Conservation (phyloP, 2,888 invertebrate genomes). For the Crematogaster levior region DNA sequence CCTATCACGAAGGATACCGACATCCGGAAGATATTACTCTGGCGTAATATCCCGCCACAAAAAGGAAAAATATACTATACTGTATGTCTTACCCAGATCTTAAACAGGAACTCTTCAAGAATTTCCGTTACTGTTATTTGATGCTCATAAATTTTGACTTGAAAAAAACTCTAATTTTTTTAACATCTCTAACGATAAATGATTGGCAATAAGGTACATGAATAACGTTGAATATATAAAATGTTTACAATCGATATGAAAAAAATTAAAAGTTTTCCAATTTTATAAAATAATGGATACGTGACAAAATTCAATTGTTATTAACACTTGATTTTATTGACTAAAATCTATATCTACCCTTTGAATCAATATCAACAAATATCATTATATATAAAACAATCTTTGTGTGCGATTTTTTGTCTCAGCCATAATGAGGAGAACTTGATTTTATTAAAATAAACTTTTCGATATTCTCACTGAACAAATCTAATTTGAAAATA, state of each 20-base stretch:
- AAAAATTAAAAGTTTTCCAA: background rate
- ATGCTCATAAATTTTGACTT: background rate
- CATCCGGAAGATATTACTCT: constrained; percentile 74
- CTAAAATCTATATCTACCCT: background rate
- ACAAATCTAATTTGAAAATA: background rate
- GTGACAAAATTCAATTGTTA: background rate
- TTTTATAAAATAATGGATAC: background rate
- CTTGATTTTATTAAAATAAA: background rate
- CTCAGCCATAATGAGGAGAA: background rate
- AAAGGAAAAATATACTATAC: constrained; percentile 58
- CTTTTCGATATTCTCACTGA: background rate
- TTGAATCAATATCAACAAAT: background rate
- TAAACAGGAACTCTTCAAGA: background rate
- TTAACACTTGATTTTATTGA: background rate
- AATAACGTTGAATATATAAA: background rate
- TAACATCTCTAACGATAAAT: background rate
- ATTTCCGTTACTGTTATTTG: background rate
- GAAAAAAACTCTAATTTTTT: background rate
- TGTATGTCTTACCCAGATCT: constrained; percentile 22
- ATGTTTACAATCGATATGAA: background rate
- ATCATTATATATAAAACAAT: background rate
- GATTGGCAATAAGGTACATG: background rate
- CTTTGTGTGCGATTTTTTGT: background rate
- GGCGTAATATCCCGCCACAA: constrained; percentile 58
- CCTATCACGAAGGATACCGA: constrained; percentile 70